phyloP scores from a whole-genome alignment of 1,140 invertebrate genomes.

The Ceratosolen solmsi region DNA sequence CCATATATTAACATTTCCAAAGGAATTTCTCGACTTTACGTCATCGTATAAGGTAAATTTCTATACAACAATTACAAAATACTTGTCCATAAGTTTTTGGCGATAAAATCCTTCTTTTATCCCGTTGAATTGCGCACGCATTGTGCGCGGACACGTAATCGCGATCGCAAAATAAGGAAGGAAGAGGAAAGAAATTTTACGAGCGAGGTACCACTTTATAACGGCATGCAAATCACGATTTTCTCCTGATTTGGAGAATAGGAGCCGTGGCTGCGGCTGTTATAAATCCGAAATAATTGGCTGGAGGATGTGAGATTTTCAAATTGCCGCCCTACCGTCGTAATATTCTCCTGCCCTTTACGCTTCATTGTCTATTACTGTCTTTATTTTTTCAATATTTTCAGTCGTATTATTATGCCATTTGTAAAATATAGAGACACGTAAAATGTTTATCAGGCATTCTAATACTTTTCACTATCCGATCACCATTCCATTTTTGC shows the following conservation, averaged over 20 bases:
- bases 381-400: slow-evolving; percentile 65
- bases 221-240: slow-evolving; percentile 56
- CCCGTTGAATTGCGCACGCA: not conserved
- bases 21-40: not conserved
- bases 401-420: slow-evolving; percentile 33
- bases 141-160: slow-evolving; percentile 31
- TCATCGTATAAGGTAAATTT: slow-evolving; percentile 36
- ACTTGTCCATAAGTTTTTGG: slow-evolving; percentile 19
- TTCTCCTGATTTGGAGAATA: slow-evolving; percentile 57
- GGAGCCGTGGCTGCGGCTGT: slow-evolving; percentile 58
- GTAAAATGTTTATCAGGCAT: not conserved
- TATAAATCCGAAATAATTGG: slow-evolving; percentile 73
- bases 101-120: slow-evolving; percentile 35
- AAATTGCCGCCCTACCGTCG: not conserved
- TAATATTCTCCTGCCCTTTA: slow-evolving; percentile 56
- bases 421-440: not conserved
- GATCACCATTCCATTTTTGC: not conserved
- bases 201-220: slow-evolving; percentile 54
- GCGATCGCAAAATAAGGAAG: slow-evolving; percentile 45
- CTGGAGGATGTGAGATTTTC: slow-evolving; percentile 52
- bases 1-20: not conserved
- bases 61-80: not conserved
- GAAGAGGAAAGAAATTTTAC: slow-evolving; percentile 49
- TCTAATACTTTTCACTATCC: not conserved
- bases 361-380: slow-evolving; percentile 54